phyloP scores from a whole-genome alignment of 2,797 vertebrate genomes.

The Lemur catta region DNA sequence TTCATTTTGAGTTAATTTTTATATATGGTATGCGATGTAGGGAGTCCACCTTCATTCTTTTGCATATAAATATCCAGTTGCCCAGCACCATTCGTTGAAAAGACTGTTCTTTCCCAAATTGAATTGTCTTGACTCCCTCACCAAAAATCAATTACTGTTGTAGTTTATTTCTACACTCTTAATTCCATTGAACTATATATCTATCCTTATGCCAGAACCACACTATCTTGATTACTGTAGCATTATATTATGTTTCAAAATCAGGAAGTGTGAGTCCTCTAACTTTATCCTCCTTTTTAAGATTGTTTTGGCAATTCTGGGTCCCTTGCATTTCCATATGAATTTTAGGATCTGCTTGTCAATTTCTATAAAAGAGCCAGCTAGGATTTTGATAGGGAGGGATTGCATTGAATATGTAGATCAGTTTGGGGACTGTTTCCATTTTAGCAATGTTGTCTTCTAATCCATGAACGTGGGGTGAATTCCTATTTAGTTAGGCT shows the following conservation, averaged over 20 bases:
- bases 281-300: neutral
- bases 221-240: neutral
- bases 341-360: neutral
- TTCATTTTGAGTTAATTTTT: neutral
- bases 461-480: neutral
- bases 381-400: neutral
- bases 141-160: neutral
- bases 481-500: neutral
- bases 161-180: neutral
- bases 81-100: neutral
- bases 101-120: neutral
- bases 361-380: neutral
- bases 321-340: neutral
- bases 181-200: neutral
- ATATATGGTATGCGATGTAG: neutral
- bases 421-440: neutral
- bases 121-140: neutral
- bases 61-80: neutral
- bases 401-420: neutral
- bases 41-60: neutral
- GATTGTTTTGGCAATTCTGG: neutral
- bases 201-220: neutral
- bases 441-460: neutral
- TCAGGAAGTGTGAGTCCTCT: neutral
- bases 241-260: neutral